phyloP scores from a whole-genome alignment of 2,113 vertebrate species.

The Mormyrus lacerda region DNA sequence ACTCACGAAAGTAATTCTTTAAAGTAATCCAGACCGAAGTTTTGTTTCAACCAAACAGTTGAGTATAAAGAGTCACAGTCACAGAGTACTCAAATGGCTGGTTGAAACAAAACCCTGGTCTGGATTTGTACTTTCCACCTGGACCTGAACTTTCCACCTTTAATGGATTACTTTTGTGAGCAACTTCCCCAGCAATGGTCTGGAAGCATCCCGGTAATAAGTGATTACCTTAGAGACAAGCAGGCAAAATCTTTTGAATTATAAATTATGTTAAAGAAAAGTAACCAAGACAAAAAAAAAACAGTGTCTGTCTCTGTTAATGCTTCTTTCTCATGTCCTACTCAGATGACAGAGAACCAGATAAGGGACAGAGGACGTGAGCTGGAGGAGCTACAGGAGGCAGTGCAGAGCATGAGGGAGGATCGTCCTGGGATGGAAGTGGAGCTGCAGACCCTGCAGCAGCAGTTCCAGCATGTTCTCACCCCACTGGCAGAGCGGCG shows the following conservation, averaged over 20 bases:
- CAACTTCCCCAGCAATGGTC: not conserved
- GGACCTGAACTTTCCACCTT: not conserved
- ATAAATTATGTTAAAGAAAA: not conserved
- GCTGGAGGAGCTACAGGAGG: constrained; percentile 73
- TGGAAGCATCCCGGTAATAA: not conserved
- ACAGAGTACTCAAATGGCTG: not conserved
- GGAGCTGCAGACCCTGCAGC: constrained; percentile 66
- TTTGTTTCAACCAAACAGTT: not conserved
- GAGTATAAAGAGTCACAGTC: not conserved
- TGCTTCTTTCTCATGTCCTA: not conserved
- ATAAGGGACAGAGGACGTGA: constrained; percentile 72
- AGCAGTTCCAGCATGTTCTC: constrained; percentile 71
- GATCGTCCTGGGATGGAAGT: constrained; percentile 58
- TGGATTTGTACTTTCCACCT: not conserved
- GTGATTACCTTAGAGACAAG: not conserved
- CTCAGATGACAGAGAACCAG: constrained; percentile 83
- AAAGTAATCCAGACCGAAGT: too few relatives aligned
- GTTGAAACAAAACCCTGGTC: not conserved
- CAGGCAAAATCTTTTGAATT: not conserved
- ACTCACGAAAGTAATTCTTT: not conserved
- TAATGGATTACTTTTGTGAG: not conserved
- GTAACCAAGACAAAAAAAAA: not conserved
- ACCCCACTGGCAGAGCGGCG: constrained; percentile 70
- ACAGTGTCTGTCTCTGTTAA: not conserved
- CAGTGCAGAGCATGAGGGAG: constrained; percentile 49